Conservation (phyloP, 2,113 vertebrate species). For the Eulemur rufifrons region DNA sequence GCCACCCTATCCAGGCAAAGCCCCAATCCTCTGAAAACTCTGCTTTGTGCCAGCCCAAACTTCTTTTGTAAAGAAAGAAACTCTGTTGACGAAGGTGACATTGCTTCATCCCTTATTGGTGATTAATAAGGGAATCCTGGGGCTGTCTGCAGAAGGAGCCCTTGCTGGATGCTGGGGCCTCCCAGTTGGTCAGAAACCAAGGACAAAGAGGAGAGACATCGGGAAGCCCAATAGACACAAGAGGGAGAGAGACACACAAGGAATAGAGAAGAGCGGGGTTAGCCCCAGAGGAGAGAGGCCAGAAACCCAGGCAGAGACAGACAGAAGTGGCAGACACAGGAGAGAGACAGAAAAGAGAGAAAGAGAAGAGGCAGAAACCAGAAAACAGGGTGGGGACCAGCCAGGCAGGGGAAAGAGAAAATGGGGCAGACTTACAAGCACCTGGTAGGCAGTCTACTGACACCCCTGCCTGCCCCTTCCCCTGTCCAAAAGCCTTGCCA, state of each 20-base stretch:
- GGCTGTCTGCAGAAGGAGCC: constrained; percentile 41
- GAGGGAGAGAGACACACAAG: background rate
- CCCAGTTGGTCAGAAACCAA: constrained; percentile 57
- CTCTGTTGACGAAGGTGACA: constrained; percentile 68
- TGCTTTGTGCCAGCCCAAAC: constrained; percentile 51
- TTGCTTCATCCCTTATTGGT: constrained; percentile 60
- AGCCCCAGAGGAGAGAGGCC: background rate
- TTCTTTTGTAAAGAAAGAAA: constrained; percentile 62
- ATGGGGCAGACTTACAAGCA: background rate
- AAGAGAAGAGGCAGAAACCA: background rate
- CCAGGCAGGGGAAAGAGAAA: background rate
- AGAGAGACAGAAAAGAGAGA: background rate
- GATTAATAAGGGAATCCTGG: constrained; percentile 59
- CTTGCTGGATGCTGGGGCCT: constrained; percentile 6
- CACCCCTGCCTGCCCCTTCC: background rate
- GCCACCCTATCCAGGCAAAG: background rate
- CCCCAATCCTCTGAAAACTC: background rate
- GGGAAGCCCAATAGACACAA: constrained; percentile 13
- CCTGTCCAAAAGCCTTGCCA: background rate
- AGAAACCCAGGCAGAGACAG: background rate
- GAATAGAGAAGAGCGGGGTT: background rate
- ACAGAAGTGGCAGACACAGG: background rate
- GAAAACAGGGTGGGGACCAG: background rate
- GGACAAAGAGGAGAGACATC: constrained; percentile 56
- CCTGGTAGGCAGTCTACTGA: background rate